These are phyloP conservation scores for Vultur gryphus DNA, from an alignment of 2,797 vertebrate genomes.

Conservation along the genomic window DNA sequence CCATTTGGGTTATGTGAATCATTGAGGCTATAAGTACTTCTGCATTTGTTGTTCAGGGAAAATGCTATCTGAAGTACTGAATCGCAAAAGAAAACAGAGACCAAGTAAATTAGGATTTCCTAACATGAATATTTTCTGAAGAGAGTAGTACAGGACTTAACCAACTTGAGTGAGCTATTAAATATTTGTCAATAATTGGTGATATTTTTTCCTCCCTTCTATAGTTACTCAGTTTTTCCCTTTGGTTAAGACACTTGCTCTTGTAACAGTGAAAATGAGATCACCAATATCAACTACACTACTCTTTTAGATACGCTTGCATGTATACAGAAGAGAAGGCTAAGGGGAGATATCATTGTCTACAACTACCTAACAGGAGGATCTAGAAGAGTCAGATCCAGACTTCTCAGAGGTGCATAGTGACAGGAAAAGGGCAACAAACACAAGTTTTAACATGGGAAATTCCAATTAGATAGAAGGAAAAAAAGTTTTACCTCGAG, in stretches of 20 bases:
- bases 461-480: background rate
- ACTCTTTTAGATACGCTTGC: background rate
- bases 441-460: background rate
- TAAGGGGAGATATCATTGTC: background rate
- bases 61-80: background rate
- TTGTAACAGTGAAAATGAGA: background rate
- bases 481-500: background rate
- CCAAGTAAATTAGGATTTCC: background rate
- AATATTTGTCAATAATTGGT: background rate
- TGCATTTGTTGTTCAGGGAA: background rate
- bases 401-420: background rate
- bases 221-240: background rate
- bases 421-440: background rate
- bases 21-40: background rate
- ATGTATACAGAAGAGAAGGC: background rate
- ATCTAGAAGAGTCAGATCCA: background rate
- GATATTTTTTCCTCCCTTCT: background rate
- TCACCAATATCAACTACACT: background rate
- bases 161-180: background rate
- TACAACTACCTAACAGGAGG: background rate
- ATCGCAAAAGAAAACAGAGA: background rate
- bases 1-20: background rate
- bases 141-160: background rate
- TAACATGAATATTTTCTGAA: background rate
- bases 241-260: background rate